Evolutionary conservation across 2,797 vertebrate genomes (phyloP).

Genomic region (Coilia nasus): DNA sequence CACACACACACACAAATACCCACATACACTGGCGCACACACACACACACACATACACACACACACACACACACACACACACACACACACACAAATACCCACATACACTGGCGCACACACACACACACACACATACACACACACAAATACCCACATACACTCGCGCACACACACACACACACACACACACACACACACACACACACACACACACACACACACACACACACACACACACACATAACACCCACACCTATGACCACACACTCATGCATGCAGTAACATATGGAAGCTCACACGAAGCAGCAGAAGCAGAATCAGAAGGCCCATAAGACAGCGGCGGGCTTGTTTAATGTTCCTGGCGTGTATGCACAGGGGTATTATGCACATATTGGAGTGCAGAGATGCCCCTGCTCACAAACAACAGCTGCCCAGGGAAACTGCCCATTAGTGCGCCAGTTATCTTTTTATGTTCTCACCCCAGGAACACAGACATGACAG

Average conservation of each 20-base stretch:
- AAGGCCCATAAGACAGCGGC: conserved; percentile 7
- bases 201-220: neutral
- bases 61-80: neutral
- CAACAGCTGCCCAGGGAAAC: neutral
- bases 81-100: neutral
- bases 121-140: neutral
- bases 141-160: too few species aligned
- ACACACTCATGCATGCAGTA: conserved; percentile 7
- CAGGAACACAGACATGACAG: neutral
- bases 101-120: neutral
- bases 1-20: neutral
- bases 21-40: neutral
- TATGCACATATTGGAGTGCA: neutral
- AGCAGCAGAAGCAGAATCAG: neutral
- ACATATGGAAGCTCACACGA: conserved; percentile 58
- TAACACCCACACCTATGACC: neutral
- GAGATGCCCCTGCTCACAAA: neutral
- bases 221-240: neutral
- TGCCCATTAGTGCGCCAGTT: neutral
- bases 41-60: neutral
- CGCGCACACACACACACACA: neutral
- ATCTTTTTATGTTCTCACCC: neutral
- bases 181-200: neutral
- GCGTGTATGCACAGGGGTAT: neutral
- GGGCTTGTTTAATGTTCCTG: conserved; percentile 18